phyloP scores from a whole-genome alignment of 2,888 invertebrate genomes.

The Diabrotica balteata region DNA sequence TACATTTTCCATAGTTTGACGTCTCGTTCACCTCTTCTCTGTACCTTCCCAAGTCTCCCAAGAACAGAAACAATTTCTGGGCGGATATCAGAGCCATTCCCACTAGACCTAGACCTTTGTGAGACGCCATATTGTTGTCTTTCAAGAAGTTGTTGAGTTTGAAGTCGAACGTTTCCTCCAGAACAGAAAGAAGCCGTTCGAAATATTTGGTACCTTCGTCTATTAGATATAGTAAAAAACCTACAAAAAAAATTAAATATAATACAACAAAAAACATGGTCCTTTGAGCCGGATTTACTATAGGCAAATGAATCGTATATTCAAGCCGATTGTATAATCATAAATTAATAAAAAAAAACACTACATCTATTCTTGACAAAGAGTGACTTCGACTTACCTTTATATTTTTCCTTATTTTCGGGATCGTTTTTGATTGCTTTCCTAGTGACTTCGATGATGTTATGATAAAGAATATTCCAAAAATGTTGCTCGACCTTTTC shows the following conservation, averaged over 20 bases:
- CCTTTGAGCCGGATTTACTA: no score
- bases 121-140: slow-evolving; percentile 65
- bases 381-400: slow-evolving; percentile 6
- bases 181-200: slow-evolving; percentile 72
- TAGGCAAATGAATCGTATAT: no score
- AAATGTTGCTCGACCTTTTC: slow-evolving; percentile 89
- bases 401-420: slow-evolving; percentile 70
- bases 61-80: slow-evolving; percentile 86
- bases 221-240: slow-evolving; percentile 72
- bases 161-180: slow-evolving; percentile 80
- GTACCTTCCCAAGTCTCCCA: slow-evolving; percentile 94
- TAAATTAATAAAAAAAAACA: no score
- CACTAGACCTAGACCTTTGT: slow-evolving; percentile 71
- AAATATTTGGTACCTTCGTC: slow-evolving; percentile 82
- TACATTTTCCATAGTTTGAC: slow-evolving; percentile 79
- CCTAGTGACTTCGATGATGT: slow-evolving; percentile 83
- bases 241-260: slow-evolving; percentile 38
- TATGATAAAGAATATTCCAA: slow-evolving; percentile 91
- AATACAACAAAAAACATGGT: no score
- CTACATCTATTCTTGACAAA: no score
- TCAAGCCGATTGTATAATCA: no score
- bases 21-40: slow-evolving; percentile 84
- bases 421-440: slow-evolving; percentile 70
- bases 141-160: slow-evolving; percentile 70
- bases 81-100: slow-evolving; percentile 82